Base-by-base conservation (phyloP, 2,797 vertebrate species). In the Coendou prehensilis region DNA sequence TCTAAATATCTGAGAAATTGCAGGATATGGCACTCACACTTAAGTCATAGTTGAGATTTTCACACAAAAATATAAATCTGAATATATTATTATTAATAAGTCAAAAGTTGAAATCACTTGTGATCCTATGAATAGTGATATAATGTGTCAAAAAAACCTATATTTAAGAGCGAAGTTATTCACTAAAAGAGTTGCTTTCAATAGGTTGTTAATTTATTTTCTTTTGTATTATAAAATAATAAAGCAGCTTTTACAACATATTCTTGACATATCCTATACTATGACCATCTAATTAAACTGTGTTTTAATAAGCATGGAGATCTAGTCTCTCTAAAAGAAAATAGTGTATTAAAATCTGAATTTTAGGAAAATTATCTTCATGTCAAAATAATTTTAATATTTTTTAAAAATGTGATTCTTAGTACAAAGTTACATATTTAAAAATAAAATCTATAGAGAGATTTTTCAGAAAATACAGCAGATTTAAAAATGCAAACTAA, bases 1-100 rank as follows among this genome's bases (percentile, higher is more conserved):
- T 86, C 17, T 87, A 56, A 80, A 52, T 64, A 90, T 78, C 61
- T 94, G 93, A 87, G 90, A 96, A 97, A 67, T 30, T 84, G 33
- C 22, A 96, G 63, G 63, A 93, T 56, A 81, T 54, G 37, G 37
- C 41, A 63, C 61, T 95, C 75, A 86, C 85, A 83, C 91, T 95
- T 84, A 91, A 89, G 63, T 73, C 54, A 87, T 37, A 89, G 3
- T n/a, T 91, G 89, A 91, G 45, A 93, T 87, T 86, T 92, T 93
- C 52, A 97, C 59, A 52, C 47, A 75, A 33, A 91, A 93, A 61
- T 61, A 50, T 50, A 88, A 89, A 92, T n/a, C 14, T 37, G 1
- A 28, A 54, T 80, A 63, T 33, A n/a, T 64, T 81, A 87, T 78
- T 91, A 86, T 71, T 88, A 50, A 61, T 85, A 93, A 84, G 8